Conservation (phyloP, 1,140 invertebrate species). For the Mya arenaria region DNA sequence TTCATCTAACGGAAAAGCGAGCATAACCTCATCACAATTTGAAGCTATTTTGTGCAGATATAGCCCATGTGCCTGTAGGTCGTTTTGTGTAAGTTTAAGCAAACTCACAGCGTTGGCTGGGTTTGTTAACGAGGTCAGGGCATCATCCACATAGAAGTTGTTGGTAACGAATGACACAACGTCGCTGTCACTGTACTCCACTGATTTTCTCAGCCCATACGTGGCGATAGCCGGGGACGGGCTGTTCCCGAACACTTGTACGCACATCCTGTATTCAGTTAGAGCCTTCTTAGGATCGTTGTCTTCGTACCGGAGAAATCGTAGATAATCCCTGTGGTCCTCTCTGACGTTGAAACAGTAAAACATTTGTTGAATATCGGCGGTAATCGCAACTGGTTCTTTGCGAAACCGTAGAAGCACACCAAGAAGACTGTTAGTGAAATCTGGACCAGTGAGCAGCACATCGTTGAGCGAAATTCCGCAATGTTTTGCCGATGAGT, state of each 20-base stretch:
- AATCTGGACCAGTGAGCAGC: constrained; percentile 1
- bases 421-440: constrained; percentile 29
- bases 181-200: background rate
- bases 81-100: constrained; percentile 8
- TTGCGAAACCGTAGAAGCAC: constrained; percentile 57
- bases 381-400: constrained; percentile 3
- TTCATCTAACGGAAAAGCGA: background rate
- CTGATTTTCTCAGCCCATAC: constrained; percentile 34
- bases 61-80: background rate
- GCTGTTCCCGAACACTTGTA: constrained; percentile 54
- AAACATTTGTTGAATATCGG: constrained; percentile 45
- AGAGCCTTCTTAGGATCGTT: constrained; percentile 19
- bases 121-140: background rate
- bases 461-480: background rate
- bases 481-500: constrained; percentile 11
- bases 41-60: constrained; percentile 32
- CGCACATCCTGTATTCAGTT: constrained; percentile 38
- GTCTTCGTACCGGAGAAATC: constrained; percentile 51
- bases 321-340: constrained; percentile 32
- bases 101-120: background rate
- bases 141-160: constrained; percentile 48
- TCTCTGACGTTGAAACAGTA: constrained; percentile 23
- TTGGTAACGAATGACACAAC: constrained; percentile 14
- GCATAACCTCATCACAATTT: constrained; percentile 15
- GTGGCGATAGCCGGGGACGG: constrained; percentile 47